A percentile compares a stretch with the other conserved stretches of the same genome.
Conservation (phyloP, 2,797 vertebrate genomes). For the Falco columbarius region DNA sequence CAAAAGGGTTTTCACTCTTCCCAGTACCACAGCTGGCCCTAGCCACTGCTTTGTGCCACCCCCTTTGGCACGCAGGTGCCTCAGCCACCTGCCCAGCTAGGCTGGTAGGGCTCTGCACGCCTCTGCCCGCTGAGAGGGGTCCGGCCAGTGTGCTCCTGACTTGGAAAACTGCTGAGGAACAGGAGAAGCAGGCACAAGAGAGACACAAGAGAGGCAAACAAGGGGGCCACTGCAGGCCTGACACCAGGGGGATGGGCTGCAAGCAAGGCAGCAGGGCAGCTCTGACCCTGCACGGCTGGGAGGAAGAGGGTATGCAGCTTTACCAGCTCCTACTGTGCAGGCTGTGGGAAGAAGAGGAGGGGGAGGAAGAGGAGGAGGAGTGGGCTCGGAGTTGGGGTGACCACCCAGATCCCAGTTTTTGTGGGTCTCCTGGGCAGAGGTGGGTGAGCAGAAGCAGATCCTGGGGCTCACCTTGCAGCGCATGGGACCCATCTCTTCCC, state of each 20-base stretch:
- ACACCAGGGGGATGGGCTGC: background rate
- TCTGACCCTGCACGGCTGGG: background rate
- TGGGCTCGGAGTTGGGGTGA: background rate
- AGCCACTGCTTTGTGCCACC: background rate
- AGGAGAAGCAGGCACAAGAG: background rate
- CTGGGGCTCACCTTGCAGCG: background rate
- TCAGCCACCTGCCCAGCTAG: fast-evolving
- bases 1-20: background rate
- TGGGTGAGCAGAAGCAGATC: background rate
- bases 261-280: background rate
- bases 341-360: background rate
- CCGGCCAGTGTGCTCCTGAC: background rate
- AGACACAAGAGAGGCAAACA: background rate
- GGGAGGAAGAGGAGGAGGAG: background rate
- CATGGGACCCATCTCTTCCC: fast-evolving
- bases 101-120: fast-evolving
- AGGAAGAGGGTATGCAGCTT: background rate
- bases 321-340: background rate
- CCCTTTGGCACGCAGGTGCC: background rate
- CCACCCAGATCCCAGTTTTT: background rate
- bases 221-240: background rate
- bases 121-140: background rate
- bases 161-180: fast-evolving
- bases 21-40: background rate
- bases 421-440: background rate